phyloP scores from a whole-genome alignment of 2,888 invertebrate species.

The Trichopoda pennipes region DNA sequence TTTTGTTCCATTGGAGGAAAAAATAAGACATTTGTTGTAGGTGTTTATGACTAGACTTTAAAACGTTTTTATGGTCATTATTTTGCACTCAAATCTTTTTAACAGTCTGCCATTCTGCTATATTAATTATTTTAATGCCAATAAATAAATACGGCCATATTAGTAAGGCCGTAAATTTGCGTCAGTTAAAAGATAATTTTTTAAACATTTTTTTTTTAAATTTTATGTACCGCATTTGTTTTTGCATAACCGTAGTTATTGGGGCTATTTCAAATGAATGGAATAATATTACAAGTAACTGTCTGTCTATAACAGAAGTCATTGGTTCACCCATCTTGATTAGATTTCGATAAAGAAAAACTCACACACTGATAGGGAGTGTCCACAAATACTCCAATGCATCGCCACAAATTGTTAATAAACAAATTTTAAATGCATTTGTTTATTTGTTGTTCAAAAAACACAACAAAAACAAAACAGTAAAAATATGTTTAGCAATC shows the following conservation, averaged over 20 bases:
- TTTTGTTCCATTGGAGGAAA: slow-evolving; percentile 17
- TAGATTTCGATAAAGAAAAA: neutral
- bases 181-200: neutral
- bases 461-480: neutral
- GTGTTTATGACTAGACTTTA: slow-evolving; percentile 31
- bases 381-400: neutral
- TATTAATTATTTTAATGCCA: slow-evolving; percentile 3
- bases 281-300: slow-evolving; percentile 8
- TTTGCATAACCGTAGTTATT: neutral
- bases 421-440: neutral
- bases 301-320: slow-evolving; percentile 24
- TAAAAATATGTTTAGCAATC: neutral
- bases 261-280: neutral
- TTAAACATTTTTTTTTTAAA: neutral
- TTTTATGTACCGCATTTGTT: neutral
- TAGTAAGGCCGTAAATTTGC: neutral
- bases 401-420: slow-evolving; percentile 1
- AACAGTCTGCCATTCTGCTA: neutral
- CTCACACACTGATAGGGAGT: slow-evolving; percentile 16
- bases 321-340: slow-evolving; percentile 2
- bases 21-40: slow-evolving; percentile 11
- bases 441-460: neutral
- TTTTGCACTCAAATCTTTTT: neutral
- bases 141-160: slow-evolving; percentile 3
- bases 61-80: slow-evolving; percentile 15